Evolutionary conservation across 1,140 invertebrate genomes (phyloP).

Genomic region (Micrasema minimum): DNA sequence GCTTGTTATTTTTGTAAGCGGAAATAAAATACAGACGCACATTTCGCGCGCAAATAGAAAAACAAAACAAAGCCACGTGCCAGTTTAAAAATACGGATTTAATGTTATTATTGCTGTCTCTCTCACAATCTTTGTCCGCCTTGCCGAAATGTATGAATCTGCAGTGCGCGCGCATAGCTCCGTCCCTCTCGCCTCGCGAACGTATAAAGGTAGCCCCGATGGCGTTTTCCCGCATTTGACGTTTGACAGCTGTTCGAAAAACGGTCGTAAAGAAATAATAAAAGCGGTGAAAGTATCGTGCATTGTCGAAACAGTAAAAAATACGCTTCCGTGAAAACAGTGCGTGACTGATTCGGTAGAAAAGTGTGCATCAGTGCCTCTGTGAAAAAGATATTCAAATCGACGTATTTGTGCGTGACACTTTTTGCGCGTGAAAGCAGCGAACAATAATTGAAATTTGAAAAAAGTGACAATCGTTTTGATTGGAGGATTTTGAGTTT

Average conservation of each 20-base stretch:
- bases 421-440: not conserved
- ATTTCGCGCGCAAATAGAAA: slow-evolving; percentile 28
- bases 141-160: not conserved
- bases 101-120: slow-evolving; percentile 37
- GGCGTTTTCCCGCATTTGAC: slow-evolving; percentile 47
- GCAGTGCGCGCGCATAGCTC: slow-evolving; percentile 35
- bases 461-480: too few species aligned
- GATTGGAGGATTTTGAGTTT: not conserved
- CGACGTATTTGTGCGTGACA: slow-evolving; percentile 37
- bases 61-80: slow-evolving; percentile 41
- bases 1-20: slow-evolving; percentile 11
- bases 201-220: slow-evolving; percentile 39
- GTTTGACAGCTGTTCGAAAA: slow-evolving; percentile 53
- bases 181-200: slow-evolving; percentile 27
- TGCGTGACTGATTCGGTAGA: slow-evolving; percentile 33
- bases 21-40: slow-evolving; percentile 22
- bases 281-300: slow-evolving; percentile 22
- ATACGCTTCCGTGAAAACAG: slow-evolving; percentile 28
- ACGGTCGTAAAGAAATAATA: slow-evolving; percentile 7
- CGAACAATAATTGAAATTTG: not conserved
- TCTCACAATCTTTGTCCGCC: slow-evolving; percentile 37
- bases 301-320: not conserved
- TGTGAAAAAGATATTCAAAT: slow-evolving; percentile 33
- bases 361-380: slow-evolving; percentile 20
- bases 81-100: not conserved